A percentile compares a stretch with the other conserved stretches of the same genome.
These are phyloP conservation scores for Andrena praecox DNA, from an alignment of 2,888 invertebrate genomes.

Conservation along the genomic window DNA sequence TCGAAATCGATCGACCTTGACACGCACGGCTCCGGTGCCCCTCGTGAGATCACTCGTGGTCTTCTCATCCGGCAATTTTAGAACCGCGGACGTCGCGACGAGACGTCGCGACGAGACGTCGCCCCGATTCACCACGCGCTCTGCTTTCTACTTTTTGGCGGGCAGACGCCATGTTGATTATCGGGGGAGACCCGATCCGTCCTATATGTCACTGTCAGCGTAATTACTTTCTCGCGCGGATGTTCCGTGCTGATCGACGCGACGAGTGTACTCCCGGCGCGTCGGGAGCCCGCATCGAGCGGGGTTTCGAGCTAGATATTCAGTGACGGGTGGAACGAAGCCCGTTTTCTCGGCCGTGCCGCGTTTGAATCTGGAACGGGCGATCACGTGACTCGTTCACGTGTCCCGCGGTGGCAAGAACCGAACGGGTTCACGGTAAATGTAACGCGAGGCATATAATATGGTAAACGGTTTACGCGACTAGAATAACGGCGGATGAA, in stretches of 20 bases:
- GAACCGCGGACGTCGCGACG: background rate
- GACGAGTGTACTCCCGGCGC: background rate
- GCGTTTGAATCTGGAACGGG: slow-evolving; percentile 35
- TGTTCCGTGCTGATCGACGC: background rate
- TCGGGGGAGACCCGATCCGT: background rate
- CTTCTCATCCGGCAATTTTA: background rate
- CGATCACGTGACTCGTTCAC: slow-evolving; percentile 42
- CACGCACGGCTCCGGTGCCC: background rate
- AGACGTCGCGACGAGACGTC: too few species aligned
- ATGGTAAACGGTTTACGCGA: slow-evolving; percentile 30
- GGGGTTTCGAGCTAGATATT: background rate
- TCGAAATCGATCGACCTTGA: slow-evolving; percentile 3
- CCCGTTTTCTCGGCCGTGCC: background rate
- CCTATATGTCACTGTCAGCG: background rate
- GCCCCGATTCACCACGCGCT: background rate
- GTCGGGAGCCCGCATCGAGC: too few species aligned
- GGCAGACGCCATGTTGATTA: background rate
- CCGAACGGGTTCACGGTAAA: slow-evolving; percentile 48
- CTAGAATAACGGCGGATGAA: slow-evolving; percentile 18
- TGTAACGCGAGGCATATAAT: slow-evolving; percentile 52
- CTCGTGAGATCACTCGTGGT: background rate
- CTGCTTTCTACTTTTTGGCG: background rate
- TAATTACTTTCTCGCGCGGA: background rate
- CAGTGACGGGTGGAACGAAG: background rate
- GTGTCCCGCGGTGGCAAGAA: slow-evolving; percentile 9